Conservation (phyloP, 2,888 invertebrate species). For the Amphimallon solstitiale region DNA sequence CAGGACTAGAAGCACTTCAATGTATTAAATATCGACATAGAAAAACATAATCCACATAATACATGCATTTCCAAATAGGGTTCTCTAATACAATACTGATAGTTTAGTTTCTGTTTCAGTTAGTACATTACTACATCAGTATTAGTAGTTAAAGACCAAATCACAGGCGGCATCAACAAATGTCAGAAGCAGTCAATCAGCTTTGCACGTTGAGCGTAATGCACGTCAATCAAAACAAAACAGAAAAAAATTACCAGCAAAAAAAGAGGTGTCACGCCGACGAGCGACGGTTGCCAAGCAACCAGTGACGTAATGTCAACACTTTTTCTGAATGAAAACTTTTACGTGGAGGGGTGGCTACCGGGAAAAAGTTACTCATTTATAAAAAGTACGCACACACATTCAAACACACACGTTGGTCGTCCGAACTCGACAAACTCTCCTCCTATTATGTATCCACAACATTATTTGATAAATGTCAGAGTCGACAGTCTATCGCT, state of each 20-base stretch:
- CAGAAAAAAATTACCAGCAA: conserved; percentile 20
- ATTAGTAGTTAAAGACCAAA: too few species aligned
- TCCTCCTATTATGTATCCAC: background rate
- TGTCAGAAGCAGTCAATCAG: too few species aligned
- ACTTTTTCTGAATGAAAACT: conserved; percentile 71
- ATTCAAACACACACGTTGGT: conserved; percentile 14
- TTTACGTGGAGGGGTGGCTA: conserved; percentile 65
- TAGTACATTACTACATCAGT: too few species aligned
- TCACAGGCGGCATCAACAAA: too few species aligned
- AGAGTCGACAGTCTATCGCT: too few species aligned
- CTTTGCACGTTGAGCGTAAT: background rate
- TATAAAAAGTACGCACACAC: conserved; percentile 30
- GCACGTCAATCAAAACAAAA: conserved; percentile 27
- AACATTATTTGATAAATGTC: too few species aligned
- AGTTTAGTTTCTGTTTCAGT: too few species aligned
- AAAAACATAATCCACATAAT: too few species aligned
- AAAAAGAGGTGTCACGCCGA: conserved; percentile 47
- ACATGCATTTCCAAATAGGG: too few species aligned
- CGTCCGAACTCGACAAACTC: conserved; percentile 5
- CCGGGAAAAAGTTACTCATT: conserved; percentile 38
- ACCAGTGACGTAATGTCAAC: conserved; percentile 62
- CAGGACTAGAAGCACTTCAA: too few species aligned
- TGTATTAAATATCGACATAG: too few species aligned
- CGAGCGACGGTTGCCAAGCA: conserved; percentile 59
- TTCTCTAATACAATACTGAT: too few species aligned